Evolutionary conservation across 2,888 invertebrate genomes (phyloP).

Genomic region (Agrilus cyanescens): DNA sequence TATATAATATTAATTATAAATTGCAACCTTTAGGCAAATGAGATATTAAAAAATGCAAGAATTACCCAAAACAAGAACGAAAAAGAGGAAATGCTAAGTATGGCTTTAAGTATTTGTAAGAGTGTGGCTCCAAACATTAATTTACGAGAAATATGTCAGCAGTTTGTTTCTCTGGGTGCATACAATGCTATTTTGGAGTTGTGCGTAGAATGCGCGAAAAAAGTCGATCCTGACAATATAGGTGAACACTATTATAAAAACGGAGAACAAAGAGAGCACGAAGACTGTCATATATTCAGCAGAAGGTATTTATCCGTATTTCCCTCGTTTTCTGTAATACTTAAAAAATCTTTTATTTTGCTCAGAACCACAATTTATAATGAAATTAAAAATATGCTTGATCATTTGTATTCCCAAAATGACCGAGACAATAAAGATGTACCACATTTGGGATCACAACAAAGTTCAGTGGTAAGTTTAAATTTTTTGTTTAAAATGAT

Average conservation of each 20-base stretch:
- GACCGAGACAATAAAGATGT: too few species aligned
- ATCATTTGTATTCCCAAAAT: neutral
- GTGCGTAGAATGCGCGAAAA: slow-evolving; percentile 70
- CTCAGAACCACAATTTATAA: too few species aligned
- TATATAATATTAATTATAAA: slow-evolving; percentile 6
- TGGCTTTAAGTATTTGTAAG: slow-evolving; percentile 76
- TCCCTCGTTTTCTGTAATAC: slow-evolving; percentile 16
- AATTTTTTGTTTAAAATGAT: too few species aligned
- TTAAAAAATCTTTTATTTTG: too few species aligned
- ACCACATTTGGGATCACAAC: too few species aligned
- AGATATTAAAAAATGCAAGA: slow-evolving; percentile 74
- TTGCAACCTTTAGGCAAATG: slow-evolving; percentile 57
- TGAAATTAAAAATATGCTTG: slow-evolving; percentile 4
- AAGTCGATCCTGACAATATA: slow-evolving; percentile 79
- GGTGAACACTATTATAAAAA: slow-evolving; percentile 81
- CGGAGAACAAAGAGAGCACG: slow-evolving; percentile 70
- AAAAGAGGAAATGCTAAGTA: slow-evolving; percentile 61
- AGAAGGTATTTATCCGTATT: slow-evolving; percentile 27
- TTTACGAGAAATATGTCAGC: slow-evolving; percentile 70
- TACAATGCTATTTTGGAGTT: slow-evolving; percentile 85
- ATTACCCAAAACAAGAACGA: slow-evolving; percentile 61
- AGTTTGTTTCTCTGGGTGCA: slow-evolving; percentile 68
- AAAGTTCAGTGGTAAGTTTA: slow-evolving; percentile 13
- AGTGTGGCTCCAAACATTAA: slow-evolving; percentile 81
- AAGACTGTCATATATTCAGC: slow-evolving; percentile 52